phyloP scores from a whole-genome alignment of 2,888 invertebrate genomes.

The Agrotis ipsilon region DNA sequence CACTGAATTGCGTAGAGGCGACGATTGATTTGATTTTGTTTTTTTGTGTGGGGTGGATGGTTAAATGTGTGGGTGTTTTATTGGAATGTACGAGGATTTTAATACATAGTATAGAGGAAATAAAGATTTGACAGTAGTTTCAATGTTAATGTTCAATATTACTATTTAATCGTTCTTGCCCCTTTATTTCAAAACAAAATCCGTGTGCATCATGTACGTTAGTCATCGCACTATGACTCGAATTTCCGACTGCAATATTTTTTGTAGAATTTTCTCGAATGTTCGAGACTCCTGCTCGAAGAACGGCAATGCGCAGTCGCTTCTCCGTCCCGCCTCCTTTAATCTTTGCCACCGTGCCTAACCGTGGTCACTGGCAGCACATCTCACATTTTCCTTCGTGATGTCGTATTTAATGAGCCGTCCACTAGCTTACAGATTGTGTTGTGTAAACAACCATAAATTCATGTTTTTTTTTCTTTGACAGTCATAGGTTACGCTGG shows the following conservation, averaged over 20 bases:
- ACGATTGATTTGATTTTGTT: slow-evolving; percentile 70
- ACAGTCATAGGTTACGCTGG: slow-evolving; percentile 64
- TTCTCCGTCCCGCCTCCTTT: slow-evolving; percentile 37
- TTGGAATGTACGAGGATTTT: neutral
- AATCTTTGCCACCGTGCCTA: slow-evolving; percentile 67
- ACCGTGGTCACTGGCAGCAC: slow-evolving; percentile 66
- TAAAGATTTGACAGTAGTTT: too few relatives aligned
- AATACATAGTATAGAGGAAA: neutral
- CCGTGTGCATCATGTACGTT: slow-evolving; percentile 2
- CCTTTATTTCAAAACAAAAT: too few relatives aligned
- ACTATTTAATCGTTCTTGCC: too few relatives aligned
- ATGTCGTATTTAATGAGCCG: slow-evolving; percentile 86
- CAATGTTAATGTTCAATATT: too few relatives aligned
- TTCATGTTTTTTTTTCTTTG: slow-evolving; percentile 68
- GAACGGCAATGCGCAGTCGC: slow-evolving; percentile 2
- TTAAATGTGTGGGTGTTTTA: slow-evolving; percentile 22
- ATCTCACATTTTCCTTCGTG: slow-evolving; percentile 76
- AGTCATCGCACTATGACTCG: neutral
- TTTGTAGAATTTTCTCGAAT: slow-evolving; percentile 16
- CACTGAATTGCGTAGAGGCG: slow-evolving; percentile 72
- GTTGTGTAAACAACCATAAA: slow-evolving; percentile 77
- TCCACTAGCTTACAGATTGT: slow-evolving; percentile 68
- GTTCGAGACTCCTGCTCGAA: neutral
- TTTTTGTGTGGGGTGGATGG: slow-evolving; percentile 59
- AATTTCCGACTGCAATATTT: neutral